phyloP scores from a whole-genome alignment of 30 jellyfish, hydroid and myxozoan species.

The Cassiopea xamachana region DNA sequence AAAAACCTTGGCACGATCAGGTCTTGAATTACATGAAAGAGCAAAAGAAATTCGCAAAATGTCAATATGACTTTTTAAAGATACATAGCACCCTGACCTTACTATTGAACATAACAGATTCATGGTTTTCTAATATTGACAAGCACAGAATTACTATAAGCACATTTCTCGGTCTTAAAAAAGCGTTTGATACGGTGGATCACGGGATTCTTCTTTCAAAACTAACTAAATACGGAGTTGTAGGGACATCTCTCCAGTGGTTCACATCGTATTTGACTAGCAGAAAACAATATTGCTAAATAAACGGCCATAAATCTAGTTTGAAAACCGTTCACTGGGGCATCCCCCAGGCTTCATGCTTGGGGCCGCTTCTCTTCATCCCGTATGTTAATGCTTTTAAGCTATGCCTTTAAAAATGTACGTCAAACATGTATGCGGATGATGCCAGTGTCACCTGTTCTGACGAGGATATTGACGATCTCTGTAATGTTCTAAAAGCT shows the following conservation, averaged over 20 bases:
- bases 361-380: not conserved
- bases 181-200: constrained; percentile 1
- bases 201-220: constrained; percentile 2
- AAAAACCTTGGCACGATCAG: not conserved
- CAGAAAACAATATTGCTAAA: constrained; percentile 24
- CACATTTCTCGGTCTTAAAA: not conserved
- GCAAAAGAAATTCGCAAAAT: not conserved
- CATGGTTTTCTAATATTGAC: constrained; percentile 10
- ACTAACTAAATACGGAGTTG: constrained; percentile 29
- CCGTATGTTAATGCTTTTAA: not conserved
- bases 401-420: not conserved
- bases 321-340: constrained; percentile 18
- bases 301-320: constrained; percentile 42
- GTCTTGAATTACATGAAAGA: not conserved
- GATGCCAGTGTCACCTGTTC: no score
- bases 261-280: constrained; percentile 38
- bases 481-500: no score
- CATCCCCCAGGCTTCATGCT: constrained; percentile 19
- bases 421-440: no score
- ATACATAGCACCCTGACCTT: constrained; percentile 5
- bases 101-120: not conserved
- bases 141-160: constrained; percentile 2
- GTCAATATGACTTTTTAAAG: not conserved
- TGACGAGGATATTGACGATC: no score
- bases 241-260: constrained; percentile 43